Conservation (phyloP, 2,797 vertebrate genomes). For the Varecia variegata region DNA sequence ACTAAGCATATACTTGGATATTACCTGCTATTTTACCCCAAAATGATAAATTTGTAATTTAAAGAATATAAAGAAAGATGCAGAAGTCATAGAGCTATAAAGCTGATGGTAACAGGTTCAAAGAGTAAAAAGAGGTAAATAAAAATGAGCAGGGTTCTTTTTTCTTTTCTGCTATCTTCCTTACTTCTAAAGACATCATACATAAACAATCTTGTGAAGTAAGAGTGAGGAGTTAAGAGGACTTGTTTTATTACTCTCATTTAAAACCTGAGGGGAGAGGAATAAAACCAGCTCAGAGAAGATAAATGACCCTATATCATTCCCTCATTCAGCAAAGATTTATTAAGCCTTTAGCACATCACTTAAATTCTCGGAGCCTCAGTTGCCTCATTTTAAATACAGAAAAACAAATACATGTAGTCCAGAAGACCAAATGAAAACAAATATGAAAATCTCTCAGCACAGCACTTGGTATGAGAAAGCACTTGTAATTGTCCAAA, state of each 20-base stretch:
- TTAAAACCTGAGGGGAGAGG: not conserved
- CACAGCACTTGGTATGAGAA: not conserved
- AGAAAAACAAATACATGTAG: not conserved
- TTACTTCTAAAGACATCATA: not conserved
- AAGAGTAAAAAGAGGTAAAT: not conserved
- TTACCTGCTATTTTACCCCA: not conserved
- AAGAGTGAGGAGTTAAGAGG: not conserved
- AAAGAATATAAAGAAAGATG: not conserved
- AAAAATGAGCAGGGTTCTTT: not conserved
- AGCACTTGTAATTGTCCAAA: not conserved
- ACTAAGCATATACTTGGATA: not conserved
- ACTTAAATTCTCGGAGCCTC: not conserved
- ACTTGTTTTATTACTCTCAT: not conserved
- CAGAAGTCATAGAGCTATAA: not conserved
- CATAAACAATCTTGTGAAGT: not conserved
- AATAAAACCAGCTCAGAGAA: not conserved
- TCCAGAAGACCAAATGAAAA: not conserved
- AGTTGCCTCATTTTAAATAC: not conserved
- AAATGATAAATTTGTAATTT: not conserved
- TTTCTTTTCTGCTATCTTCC: not conserved
- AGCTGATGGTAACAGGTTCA: not conserved
- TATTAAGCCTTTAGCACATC: not conserved
- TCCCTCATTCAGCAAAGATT: not conserved
- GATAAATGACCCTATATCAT: not conserved
- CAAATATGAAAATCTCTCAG: not conserved